These are phyloP conservation scores for Digitonthophagus gazella DNA, from an alignment of 2,888 invertebrate species.

Conservation along the genomic window DNA sequence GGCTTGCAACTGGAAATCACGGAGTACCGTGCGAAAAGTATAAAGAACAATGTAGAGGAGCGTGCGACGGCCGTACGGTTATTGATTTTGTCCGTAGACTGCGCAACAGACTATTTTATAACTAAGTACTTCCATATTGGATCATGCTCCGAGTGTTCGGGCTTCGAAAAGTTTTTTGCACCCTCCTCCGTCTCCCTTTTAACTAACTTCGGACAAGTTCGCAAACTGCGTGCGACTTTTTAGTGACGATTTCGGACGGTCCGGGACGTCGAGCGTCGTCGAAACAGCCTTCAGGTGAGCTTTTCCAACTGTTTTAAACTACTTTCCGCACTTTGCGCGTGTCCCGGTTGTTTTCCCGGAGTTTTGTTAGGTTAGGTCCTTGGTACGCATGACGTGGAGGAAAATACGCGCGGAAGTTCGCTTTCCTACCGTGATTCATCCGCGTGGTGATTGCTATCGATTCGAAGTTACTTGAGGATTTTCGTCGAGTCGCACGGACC, in stretches of 20 bases:
- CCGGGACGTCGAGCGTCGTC: slow-evolving; percentile 29
- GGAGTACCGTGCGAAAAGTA: slow-evolving; percentile 27
- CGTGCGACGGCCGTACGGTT: slow-evolving; percentile 33
- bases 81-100: slow-evolving; percentile 41
- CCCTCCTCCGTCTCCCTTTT: slow-evolving; percentile 38
- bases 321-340: background rate
- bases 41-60: slow-evolving; percentile 28
- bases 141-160: slow-evolving; percentile 46
- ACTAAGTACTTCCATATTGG: slow-evolving; percentile 45
- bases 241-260: slow-evolving; percentile 31
- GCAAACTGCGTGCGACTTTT: slow-evolving; percentile 39
- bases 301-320: slow-evolving; percentile 34
- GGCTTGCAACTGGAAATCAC: slow-evolving; percentile 21
- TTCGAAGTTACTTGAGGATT: background rate
- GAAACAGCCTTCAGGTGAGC: slow-evolving; percentile 10
- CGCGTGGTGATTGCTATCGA: background rate
- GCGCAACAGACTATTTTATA: slow-evolving; percentile 41
- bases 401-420: slow-evolving; percentile 30
- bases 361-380: slow-evolving; percentile 39
- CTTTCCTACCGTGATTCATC: slow-evolving; percentile 1
- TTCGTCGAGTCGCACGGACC: slow-evolving; percentile 22
- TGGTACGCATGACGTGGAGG: slow-evolving; percentile 32
- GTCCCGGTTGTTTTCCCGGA: background rate
- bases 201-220: slow-evolving; percentile 44
- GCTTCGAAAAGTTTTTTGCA: slow-evolving; percentile 46